Percentiles rank a stretch among this genome's conserved stretches.
phyloP scores from a whole-genome alignment of 2,797 vertebrate genomes.

The Phrynocephalus forsythii region DNA sequence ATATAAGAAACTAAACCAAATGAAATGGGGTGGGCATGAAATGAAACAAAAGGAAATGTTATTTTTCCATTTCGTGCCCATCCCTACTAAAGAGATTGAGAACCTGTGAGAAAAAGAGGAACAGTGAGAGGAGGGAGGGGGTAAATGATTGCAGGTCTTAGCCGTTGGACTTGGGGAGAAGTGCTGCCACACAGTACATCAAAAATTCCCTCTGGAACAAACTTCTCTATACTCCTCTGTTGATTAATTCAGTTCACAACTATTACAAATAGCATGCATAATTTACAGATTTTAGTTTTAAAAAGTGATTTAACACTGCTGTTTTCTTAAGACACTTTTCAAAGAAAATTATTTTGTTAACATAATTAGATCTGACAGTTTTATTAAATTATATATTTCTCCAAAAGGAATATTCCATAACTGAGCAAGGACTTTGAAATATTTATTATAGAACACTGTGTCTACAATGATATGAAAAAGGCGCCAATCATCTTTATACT shows the following conservation, averaged over 20 bases:
- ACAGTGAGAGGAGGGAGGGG: no score
- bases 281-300: constrained; percentile 5
- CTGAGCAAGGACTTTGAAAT: constrained; percentile 6
- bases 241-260: neutral
- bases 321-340: constrained; percentile 7
- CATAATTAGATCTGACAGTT: neutral
- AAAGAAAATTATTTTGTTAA: constrained; percentile 12
- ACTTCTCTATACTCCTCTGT: neutral
- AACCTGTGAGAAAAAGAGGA: no score
- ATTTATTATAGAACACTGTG: neutral
- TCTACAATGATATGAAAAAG: neutral
- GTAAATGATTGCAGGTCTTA: neutral
- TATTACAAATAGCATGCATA: neutral
- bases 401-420: constrained; percentile 5
- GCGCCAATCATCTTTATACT: neutral
- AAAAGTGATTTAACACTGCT: neutral
- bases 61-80: no score
- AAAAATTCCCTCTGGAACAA: neutral
- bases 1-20: no score
- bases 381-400: constrained; percentile 13
- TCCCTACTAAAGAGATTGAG: no score
- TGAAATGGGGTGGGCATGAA: no score
- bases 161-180: neutral
- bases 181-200: neutral
- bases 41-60: no score